Conservation (phyloP, 2,797 vertebrate species). For the Iguana delicatissima region DNA sequence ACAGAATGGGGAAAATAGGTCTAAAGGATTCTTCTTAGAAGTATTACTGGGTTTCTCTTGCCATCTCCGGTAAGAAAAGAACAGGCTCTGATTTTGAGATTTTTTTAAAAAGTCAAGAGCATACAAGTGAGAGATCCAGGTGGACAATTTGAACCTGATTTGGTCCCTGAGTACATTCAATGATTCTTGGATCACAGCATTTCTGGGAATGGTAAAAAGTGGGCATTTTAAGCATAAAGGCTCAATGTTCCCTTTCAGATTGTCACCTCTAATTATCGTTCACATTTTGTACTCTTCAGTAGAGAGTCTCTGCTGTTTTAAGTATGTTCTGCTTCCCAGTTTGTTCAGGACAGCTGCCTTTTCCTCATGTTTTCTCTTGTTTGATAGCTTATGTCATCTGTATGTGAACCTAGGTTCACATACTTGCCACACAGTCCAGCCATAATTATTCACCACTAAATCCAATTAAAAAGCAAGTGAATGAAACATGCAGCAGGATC, state of each 20-base stretch:
- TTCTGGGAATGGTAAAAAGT: constrained; percentile 18
- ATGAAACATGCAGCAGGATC: background rate
- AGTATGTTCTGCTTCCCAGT: background rate
- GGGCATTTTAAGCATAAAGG: background rate
- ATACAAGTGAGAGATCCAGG: background rate
- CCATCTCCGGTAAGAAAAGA: constrained; percentile 16
- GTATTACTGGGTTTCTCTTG: background rate
- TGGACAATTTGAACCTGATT: background rate
- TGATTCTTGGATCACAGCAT: background rate
- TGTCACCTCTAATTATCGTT: constrained; percentile 30
- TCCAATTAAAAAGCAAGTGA: background rate
- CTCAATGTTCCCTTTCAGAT: background rate
- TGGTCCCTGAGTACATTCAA: background rate
- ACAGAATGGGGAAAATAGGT: background rate
- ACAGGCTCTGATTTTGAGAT: background rate
- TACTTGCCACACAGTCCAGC: background rate
- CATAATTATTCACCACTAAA: background rate
- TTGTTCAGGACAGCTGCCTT: background rate
- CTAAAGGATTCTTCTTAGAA: background rate
- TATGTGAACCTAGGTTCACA: background rate
- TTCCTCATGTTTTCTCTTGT: background rate
- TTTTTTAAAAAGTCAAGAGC: constrained; percentile 5
- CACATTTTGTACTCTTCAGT: background rate
- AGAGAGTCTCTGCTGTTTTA: background rate
- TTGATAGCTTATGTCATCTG: background rate